A percentile compares a stretch with the other conserved stretches of the same genome.
phyloP scores from a whole-genome alignment of 2,888 invertebrate genomes.

The Ametastegia equiseti region DNA sequence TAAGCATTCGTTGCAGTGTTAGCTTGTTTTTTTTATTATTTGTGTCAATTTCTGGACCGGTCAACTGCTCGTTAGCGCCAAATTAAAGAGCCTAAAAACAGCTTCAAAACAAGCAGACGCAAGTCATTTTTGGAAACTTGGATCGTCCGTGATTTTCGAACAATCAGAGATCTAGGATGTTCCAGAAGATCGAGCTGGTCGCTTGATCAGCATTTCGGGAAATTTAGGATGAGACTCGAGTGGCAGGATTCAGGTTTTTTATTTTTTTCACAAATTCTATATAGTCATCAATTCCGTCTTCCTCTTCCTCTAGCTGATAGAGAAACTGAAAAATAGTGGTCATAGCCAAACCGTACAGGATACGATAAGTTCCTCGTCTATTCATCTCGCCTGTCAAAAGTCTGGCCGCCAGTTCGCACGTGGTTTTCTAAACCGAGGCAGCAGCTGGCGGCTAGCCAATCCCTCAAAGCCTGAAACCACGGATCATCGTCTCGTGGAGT shows the following conservation, averaged over 20 bases:
- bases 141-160: not conserved
- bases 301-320: not conserved
- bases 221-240: too few relatives aligned
- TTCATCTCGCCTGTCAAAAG: not conserved
- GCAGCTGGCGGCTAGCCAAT: constrained; percentile 15
- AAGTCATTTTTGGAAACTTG: not conserved
- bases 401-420: constrained; percentile 7
- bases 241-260: too few relatives aligned
- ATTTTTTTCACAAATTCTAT: not conserved
- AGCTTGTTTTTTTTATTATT: too few relatives aligned
- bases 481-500: not conserved
- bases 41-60: too few relatives aligned
- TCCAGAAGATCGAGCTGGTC: not conserved
- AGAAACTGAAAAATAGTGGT: not conserved
- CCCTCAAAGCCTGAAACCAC: not conserved
- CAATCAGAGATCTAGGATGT: not conserved
- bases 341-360: not conserved
- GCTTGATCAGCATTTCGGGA: too few relatives aligned
- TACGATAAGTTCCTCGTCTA: not conserved
- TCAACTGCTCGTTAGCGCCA: too few relatives aligned
- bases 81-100: not conserved
- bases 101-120: not conserved
- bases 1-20: too few relatives aligned
- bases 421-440: constrained; percentile 2
- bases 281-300: not conserved